phyloP scores from a whole-genome alignment of 2,797 vertebrate genomes.

The Protonibea diacanthus region DNA sequence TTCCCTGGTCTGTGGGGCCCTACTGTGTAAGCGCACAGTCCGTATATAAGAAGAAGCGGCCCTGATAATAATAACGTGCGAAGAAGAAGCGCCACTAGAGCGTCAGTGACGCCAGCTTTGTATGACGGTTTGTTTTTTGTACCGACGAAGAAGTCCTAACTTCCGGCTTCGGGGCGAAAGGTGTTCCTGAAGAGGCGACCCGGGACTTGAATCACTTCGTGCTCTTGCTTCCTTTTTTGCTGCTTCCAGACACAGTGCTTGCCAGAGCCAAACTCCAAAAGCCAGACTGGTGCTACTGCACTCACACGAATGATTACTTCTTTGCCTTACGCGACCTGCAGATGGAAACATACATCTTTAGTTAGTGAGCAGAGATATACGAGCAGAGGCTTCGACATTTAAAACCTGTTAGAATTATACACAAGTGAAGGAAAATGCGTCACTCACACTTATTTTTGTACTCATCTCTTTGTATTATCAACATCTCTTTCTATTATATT shows the following conservation, averaged over 20 bases:
- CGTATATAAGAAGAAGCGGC: too few species aligned
- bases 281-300: slow-evolving; percentile 37
- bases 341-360: background rate
- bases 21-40: too few species aligned
- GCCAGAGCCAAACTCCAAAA: slow-evolving; percentile 55
- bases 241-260: slow-evolving; percentile 54
- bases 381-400: background rate
- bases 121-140: too few species aligned
- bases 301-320: too few species aligned
- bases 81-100: too few species aligned
- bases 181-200: background rate
- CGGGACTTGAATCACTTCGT: slow-evolving; percentile 41
- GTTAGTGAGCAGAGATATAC: background rate
- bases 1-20: too few species aligned
- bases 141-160: too few species aligned
- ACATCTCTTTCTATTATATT: background rate
- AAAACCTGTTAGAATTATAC: background rate
- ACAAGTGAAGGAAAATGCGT: background rate
- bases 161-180: too few species aligned
- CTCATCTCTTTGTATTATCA: too few species aligned
- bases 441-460: too few species aligned
- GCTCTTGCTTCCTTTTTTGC: slow-evolving; percentile 70
- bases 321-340: slow-evolving; percentile 79
- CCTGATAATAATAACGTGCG: too few species aligned
- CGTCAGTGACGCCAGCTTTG: too few species aligned